Evolutionary conservation across 2,113 vertebrate species (phyloP), one percentile per base, ranked within the genome.

Genomic region (Eonycteris spelaea): DNA sequence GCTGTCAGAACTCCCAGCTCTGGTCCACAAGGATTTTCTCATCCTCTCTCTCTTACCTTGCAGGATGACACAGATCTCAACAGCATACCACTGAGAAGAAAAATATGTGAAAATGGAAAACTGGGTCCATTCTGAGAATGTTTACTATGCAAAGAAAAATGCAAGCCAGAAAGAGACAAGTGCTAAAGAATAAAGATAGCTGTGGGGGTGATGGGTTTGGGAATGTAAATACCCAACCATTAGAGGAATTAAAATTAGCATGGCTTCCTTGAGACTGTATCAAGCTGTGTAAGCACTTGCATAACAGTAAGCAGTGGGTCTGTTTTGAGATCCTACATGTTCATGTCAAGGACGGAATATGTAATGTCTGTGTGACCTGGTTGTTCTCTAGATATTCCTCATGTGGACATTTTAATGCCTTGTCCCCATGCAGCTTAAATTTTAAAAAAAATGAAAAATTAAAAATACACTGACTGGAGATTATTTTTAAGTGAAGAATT

Each of bases 331-430:
- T 94, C 94, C 86, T 97, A 96, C 94, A 97, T 85, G 97, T 97
- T 99, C 98, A 98, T 63, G 82, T 98, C 97, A 99, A 98, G 43
- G 98, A 98, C 19, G 77, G 98, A 97, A 98, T 93, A 89, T 98
- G 91, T 97, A 97, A 95, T 86, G 40, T 78, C 96, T 97, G 84
- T 92, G 38, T 91, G 74, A 95, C 93, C 97, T 92, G 80, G 95
- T 94, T 83, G 33, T 73, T 88, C 85, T 89, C 88, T 97, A 86
- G 75, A 97, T 95, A 96, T 78, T 84, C 28, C 30, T 92, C 74
- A 68, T 55, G 92, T 30, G 91, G 89, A 92, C 38, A 98, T 94
- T 61, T 97, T 93, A 98, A 98, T 95, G 57, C 22, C 38, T 35
- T 94, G 78, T 65, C 51, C 92, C 92, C 70, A 43, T 91, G 91